Evolutionary conservation across 2,113 vertebrate species (phyloP).

Genomic region (Stictonetta naevosa): DNA sequence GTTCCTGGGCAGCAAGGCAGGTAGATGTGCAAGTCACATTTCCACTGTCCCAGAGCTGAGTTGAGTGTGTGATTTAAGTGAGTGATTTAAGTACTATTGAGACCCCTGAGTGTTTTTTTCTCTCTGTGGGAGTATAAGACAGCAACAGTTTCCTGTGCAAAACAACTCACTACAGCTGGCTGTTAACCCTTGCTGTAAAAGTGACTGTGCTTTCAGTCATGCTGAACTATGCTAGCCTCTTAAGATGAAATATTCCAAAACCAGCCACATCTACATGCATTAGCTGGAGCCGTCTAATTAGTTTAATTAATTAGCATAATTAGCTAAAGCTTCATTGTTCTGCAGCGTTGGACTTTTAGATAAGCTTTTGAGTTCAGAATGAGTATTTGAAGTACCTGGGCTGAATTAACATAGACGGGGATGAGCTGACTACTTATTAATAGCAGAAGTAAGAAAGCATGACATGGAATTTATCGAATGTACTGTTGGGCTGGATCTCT

Average conservation of each 20-base stretch:
- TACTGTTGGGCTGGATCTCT: neutral
- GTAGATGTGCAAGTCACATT: neutral
- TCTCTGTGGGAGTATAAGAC: neutral
- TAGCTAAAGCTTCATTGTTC: constrained; percentile 18
- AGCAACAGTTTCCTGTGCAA: neutral
- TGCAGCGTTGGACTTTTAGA: neutral
- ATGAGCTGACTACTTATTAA: neutral
- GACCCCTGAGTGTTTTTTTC: neutral
- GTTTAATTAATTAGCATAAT: constrained; percentile 47
- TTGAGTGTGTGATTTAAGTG: neutral
- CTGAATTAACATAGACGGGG: neutral
- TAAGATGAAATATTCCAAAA: constrained; percentile 35
- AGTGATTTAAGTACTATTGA: neutral
- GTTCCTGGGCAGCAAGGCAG: neutral
- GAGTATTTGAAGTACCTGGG: neutral
- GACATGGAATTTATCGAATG: neutral
- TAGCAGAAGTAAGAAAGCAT: neutral
- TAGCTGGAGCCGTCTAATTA: constrained; percentile 37
- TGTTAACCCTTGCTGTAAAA: neutral
- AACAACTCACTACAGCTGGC: neutral
- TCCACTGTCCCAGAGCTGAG: neutral
- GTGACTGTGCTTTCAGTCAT: constrained; percentile 8
- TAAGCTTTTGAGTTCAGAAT: neutral
- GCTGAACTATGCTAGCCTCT: constrained; percentile 25
- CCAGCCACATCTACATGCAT: constrained; percentile 24